Base-by-base conservation (phyloP, 2,888 invertebrate genomes). In the Branchellion lobata region DNA sequence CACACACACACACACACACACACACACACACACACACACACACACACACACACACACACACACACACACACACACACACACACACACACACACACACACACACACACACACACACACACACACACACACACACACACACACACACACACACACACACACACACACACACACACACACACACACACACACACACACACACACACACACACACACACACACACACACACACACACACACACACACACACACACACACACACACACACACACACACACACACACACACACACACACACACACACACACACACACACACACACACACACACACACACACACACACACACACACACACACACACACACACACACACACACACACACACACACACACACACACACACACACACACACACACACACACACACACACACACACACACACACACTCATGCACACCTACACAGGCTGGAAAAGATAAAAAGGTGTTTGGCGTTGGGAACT, bases 61-160 rank as follows among this genome's bases (percentile, higher is more conserved):
- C 61, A 57, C 61, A 57, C 8, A 57, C 61, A n/a, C 61, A 57
- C n/a, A 57, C 61, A 57, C 61, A n/a, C 61, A 57, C 61, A 8
- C 61, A 57, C 61, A 57, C 8, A 57, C 61, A n/a, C 61, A 57
- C n/a, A 57, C 61, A 57, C 61, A n/a, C 78, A 78, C 68, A 36
- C 68, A 68, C 0, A 36, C 33, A 78, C 51, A 31, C 68, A 78
- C 31, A 65, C 78, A 78, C n/a, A 1, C 78, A 34, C 29, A 78
- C 34, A 34, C 31, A 61, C 78, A 34, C 36, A 61, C 78, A 77
- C 29, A 36, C 27, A 78, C 2, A 77, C 31, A 11, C 47, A 57
- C 14, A 53, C 27, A 51, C 76, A 76, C 36, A 57, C 77, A 77
- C 31, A 47, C 47, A 47, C 47, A 47, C 47, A 47, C 47, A 47